Evolutionary conservation across 2,888 invertebrate genomes (phyloP).

Genomic region (Xylocampa areola): DNA sequence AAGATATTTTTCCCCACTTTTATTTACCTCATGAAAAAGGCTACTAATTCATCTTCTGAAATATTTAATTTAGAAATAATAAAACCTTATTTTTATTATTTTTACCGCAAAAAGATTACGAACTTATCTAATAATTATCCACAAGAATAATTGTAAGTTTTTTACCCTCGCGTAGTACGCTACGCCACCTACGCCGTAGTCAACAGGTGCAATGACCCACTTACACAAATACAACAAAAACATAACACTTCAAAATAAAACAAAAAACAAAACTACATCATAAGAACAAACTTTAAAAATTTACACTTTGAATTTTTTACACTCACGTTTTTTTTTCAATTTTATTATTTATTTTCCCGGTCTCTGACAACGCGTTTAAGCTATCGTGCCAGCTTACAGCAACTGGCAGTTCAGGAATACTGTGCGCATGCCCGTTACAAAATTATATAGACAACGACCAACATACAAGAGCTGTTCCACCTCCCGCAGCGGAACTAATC

Average conservation of each 20-base stretch:
- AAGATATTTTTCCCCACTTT: no score
- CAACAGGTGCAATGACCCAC: conserved; percentile 71
- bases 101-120: not conserved
- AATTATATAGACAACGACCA: conserved; percentile 69
- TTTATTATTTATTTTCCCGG: conserved; percentile 27
- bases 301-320: conserved; percentile 19
- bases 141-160: conserved; percentile 39
- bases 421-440: conserved; percentile 79
- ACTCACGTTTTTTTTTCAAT: conserved; percentile 26
- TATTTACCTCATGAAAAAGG: no score
- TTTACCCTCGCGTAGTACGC: conserved; percentile 47
- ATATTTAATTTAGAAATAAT: no score
- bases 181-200: conserved; percentile 66
- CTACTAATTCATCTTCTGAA: no score
- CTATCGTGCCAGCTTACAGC: conserved; percentile 64
- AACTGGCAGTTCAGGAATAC: conserved; percentile 66
- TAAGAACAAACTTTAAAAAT: conserved; percentile 8
- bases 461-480: conserved; percentile 62
- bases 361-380: conserved; percentile 66
- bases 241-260: conserved; percentile 15
- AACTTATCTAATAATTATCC: conserved; percentile 2
- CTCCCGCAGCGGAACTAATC: conserved; percentile 23
- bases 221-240: conserved; percentile 36
- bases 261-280: conserved; percentile 14
- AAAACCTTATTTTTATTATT: not conserved